Evolutionary conservation across 1,140 invertebrate genomes (phyloP), one percentile per base, ranked within the genome.

Genomic region (Dinoponera quadriceps): DNA sequence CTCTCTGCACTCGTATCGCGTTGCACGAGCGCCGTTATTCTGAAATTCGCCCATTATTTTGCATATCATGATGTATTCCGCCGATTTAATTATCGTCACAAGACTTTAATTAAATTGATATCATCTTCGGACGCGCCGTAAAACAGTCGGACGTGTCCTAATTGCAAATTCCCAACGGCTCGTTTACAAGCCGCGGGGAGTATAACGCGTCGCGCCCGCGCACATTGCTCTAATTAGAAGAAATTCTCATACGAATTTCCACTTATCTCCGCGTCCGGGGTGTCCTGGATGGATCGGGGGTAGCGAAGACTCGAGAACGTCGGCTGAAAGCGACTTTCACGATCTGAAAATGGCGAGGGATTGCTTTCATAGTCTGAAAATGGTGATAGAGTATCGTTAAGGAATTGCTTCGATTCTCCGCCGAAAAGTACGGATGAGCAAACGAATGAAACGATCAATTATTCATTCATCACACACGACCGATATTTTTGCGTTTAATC

Each of bases 91-190:
- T 65, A 65, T 33, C 44, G n/a, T 7, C 44, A 22, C 29, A 16
- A 51, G 27, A 49, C 27, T 77, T 77, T 77, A 77, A 77, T 77
- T 77, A 77, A 77, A 77, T 38, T 66, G 73, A 77, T 51, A 38
- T 16, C 20, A 54, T 77, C 60, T 57, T 57, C 9, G n/a, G n/a
- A 29, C 49, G 62, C 60, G 38, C 62, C 48, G 49, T 80, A 80
- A 80, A 80, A 80, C 75, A 69, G 75, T 49, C 44, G 75, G 75
- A 80, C 33, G 33, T 59, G 65, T 57, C 9, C 51, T 80, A 80
- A 80, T 78, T 78, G 51, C 63, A 22, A 66, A 69, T 80, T 80
- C 75, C 16, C 51, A 33, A 33, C 27, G 33, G 69, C 65, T 59
- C 66, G 25, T 57, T 80, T 69, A 71, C n/a, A 48, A 44, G 33